These are phyloP conservation scores for Hemibagrus wyckioides DNA, from an alignment of 2,113 vertebrate genomes.

Conservation along the genomic window DNA sequence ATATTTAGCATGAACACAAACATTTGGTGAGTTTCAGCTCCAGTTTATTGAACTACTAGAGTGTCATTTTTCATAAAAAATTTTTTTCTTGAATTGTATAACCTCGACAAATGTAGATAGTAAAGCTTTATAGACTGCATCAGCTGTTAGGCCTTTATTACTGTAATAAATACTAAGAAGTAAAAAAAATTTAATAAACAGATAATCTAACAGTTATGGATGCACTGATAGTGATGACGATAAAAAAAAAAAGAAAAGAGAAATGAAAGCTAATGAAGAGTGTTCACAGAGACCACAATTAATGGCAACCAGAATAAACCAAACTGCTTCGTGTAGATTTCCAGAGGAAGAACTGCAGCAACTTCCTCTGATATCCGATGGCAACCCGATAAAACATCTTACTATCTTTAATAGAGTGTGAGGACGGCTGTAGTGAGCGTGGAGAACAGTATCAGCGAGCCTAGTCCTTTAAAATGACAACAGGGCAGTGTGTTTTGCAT, in stretches of 20 bases:
- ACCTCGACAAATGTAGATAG: neutral
- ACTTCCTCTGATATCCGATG: too few species aligned
- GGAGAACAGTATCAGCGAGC: neutral
- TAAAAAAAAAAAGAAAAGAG: neutral
- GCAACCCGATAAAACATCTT: neutral
- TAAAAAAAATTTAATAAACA: too few species aligned
- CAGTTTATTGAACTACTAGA: neutral
- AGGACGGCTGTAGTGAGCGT: neutral
- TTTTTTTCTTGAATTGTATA: too few species aligned
- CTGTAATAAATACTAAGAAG: neutral
- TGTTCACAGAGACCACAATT: neutral
- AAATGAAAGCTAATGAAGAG: neutral
- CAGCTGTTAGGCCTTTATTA: neutral
- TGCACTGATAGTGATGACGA: too few species aligned
- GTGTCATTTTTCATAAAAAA: neutral
- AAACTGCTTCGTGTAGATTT: neutral
- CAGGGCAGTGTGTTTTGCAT: neutral
- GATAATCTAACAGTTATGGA: neutral
- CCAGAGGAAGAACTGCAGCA: neutral
- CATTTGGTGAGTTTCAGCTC: neutral
- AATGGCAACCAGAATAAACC: neutral
- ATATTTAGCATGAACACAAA: neutral
- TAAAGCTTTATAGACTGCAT: neutral
- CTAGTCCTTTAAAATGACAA: neutral
- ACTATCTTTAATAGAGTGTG: neutral